phyloP scores from a whole-genome alignment of 2,888 invertebrate species.

The Pseudococcus longispinus region DNA sequence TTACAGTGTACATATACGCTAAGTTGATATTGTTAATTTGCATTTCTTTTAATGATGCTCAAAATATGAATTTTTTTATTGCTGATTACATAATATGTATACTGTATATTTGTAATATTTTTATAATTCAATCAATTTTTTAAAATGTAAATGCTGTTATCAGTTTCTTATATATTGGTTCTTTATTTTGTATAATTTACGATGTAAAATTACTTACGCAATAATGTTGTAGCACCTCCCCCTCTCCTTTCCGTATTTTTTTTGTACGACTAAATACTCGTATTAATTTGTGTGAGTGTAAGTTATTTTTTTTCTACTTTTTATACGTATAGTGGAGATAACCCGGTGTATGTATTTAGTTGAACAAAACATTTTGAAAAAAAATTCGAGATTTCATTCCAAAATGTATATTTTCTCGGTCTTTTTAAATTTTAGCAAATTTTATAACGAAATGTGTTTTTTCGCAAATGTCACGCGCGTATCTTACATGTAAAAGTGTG shows the following conservation, averaged over 20 bases:
- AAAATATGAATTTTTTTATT: constrained; percentile 52
- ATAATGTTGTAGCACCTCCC: constrained; percentile 34
- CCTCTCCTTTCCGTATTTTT: constrained; percentile 9
- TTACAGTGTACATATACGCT: constrained; percentile 51
- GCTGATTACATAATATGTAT: constrained; percentile 34
- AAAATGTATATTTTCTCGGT: background rate
- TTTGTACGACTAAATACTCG: constrained; percentile 39
- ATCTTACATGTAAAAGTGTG: background rate
- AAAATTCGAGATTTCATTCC: background rate
- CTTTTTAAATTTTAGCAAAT: constrained; percentile 21
- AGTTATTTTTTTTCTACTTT: constrained; percentile 40
- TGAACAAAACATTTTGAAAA: background rate
- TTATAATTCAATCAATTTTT: constrained; percentile 47
- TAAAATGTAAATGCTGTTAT: constrained; percentile 47
- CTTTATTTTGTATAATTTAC: constrained; percentile 39
- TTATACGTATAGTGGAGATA: constrained; percentile 37
- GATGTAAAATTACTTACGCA: constrained; percentile 39
- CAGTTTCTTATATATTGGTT: constrained; percentile 45
- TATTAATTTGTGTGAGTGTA: constrained; percentile 44
- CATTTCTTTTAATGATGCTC: constrained; percentile 55
- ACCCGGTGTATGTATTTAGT: constrained; percentile 8
- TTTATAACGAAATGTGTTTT: constrained; percentile 15
- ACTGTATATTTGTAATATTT: constrained; percentile 55
- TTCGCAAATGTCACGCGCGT: background rate
- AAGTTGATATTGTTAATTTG: constrained; percentile 52